Conservation (phyloP, 2,797 vertebrate species). For the Pygocentrus nattereri region DNA sequence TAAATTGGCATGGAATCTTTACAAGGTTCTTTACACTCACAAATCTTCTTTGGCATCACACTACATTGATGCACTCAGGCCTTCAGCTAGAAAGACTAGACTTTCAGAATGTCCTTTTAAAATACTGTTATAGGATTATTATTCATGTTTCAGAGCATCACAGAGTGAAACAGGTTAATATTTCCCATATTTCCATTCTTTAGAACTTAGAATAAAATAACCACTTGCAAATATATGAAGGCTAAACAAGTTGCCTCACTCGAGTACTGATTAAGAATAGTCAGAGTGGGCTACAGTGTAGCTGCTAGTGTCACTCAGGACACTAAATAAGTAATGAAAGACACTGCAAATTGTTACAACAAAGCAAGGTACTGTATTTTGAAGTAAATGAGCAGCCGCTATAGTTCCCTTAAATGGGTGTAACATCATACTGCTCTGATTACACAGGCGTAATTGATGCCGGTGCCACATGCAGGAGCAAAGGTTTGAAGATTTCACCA, state of each 20-base stretch:
- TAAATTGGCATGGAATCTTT: too few species aligned
- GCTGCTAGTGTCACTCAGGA: background rate
- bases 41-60: background rate
- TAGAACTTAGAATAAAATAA: background rate
- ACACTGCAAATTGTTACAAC: too few species aligned
- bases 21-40: too few species aligned
- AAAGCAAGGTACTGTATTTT: background rate
- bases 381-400: background rate
- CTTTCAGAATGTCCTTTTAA: too few species aligned
- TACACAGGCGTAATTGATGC: background rate
- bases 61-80: background rate
- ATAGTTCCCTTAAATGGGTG: background rate
- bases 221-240: background rate
- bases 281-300: background rate
- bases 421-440: constrained; percentile 9
- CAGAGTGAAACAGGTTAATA: background rate
- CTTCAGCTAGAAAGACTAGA: background rate
- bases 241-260: background rate
- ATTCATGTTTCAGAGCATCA: background rate
- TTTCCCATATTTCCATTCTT: too few species aligned
- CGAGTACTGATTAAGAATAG: background rate
- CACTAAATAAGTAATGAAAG: too few species aligned
- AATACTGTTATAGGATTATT: background rate
- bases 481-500: too few species aligned
- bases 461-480: background rate